phyloP scores from a whole-genome alignment of 2,113 vertebrate species.

The Ardeotis arabs region DNA sequence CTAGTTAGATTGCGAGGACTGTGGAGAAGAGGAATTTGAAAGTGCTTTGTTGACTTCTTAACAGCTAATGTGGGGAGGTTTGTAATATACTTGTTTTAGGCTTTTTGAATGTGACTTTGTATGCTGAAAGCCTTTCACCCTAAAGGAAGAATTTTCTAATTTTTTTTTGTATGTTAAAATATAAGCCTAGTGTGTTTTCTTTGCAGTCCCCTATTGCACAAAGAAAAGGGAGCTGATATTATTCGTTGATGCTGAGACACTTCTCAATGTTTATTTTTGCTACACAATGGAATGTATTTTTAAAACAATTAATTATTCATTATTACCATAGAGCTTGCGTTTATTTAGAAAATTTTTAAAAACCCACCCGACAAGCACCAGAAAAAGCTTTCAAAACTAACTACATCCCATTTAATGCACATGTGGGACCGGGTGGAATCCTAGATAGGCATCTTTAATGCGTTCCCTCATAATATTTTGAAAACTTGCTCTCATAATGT shows the following conservation, averaged over 20 bases:
- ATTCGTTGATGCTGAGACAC: not conserved
- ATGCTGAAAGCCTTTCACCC: not conserved
- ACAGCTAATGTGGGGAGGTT: not conserved
- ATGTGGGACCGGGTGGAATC: not conserved
- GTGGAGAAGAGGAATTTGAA: not conserved
- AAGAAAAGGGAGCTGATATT: not conserved
- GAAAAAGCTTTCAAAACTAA: slow-evolving; percentile 32
- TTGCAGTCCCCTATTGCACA: not conserved
- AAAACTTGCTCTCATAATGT: not conserved
- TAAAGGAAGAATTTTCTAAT: not conserved
- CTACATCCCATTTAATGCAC: not conserved
- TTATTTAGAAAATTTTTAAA: not conserved
- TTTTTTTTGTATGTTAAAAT: not conserved
- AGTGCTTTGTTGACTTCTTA: not conserved
- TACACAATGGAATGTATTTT: not conserved
- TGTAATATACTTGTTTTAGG: not conserved
- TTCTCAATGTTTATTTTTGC: not conserved
- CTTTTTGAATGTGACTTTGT: not conserved
- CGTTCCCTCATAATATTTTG: not conserved
- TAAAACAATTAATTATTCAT: slow-evolving; percentile 21
- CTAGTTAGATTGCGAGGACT: not conserved
- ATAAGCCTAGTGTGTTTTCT: not conserved
- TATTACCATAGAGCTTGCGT: not conserved
- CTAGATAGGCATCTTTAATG: not conserved
- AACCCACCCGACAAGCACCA: not conserved